phyloP scores from a whole-genome alignment of 2,888 invertebrate species.

The Eumerus sabulonum region DNA sequence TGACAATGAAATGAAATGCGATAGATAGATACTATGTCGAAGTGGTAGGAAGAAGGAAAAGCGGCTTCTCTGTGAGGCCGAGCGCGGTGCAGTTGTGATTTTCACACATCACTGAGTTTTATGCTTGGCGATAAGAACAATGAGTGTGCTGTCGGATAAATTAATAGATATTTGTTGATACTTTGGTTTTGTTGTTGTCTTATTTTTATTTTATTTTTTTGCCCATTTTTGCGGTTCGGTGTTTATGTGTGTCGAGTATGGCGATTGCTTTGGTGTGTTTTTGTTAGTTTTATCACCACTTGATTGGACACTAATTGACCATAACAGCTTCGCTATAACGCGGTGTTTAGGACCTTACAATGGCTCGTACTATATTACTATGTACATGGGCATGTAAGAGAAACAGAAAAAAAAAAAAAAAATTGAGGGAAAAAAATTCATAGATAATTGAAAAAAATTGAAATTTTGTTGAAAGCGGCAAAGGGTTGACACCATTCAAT shows the following conservation, averaged over 20 bases:
- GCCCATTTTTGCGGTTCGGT: not conserved
- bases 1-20: not conserved
- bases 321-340: slow-evolving; percentile 52
- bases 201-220: not conserved
- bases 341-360: slow-evolving; percentile 17
- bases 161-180: not conserved
- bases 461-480: not conserved
- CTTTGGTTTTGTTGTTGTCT: slow-evolving; percentile 10
- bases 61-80: slow-evolving; percentile 29
- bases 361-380: too few relatives aligned
- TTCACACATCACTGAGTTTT: slow-evolving; percentile 58
- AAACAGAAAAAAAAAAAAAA: too few relatives aligned
- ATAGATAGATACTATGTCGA: slow-evolving; percentile 5
- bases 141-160: slow-evolving; percentile 12
- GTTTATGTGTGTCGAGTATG: slow-evolving; percentile 28
- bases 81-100: slow-evolving; percentile 46
- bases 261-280: slow-evolving; percentile 54
- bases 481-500: not conserved
- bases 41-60: not conserved
- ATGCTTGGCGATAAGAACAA: slow-evolving; percentile 37
- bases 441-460: not conserved
- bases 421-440: too few relatives aligned
- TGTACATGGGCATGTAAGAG: too few relatives aligned
- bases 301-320: slow-evolving; percentile 66
- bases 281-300: slow-evolving; percentile 64